Percentiles rank a stretch among this genome's conserved stretches.
Evolutionary conservation across 2,888 invertebrate genomes (phyloP).

Genomic region (Catocala nupta): DNA sequence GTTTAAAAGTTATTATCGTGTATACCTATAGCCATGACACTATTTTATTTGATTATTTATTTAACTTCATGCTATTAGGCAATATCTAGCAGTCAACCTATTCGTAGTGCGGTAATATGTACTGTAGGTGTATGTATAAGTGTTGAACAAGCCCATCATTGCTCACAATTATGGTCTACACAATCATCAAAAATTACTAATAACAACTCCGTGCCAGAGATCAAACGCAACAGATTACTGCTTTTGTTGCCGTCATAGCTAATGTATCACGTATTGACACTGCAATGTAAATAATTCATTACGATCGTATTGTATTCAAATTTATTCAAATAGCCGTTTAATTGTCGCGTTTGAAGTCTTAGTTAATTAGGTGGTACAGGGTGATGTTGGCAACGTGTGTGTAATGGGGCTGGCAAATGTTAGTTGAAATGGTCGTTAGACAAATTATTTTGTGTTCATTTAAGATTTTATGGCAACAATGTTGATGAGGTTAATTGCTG

Average conservation of each 20-base stretch:
- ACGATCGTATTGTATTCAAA: slow-evolving; percentile 56
- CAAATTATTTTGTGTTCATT: slow-evolving; percentile 3
- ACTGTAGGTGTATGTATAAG: neutral
- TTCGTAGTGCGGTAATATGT: too few species aligned
- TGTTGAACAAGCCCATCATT: neutral
- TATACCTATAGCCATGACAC: too few species aligned
- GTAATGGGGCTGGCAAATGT: neutral
- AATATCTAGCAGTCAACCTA: too few species aligned
- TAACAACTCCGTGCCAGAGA: slow-evolving; percentile 34
- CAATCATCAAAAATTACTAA: slow-evolving; percentile 37
- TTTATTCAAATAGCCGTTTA: slow-evolving; percentile 51
- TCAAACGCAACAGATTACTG: slow-evolving; percentile 40
- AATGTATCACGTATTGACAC: slow-evolving; percentile 47
- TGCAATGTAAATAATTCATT: slow-evolving; percentile 54
- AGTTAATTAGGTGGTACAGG: slow-evolving; percentile 1
- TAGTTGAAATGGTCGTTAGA: slow-evolving; percentile 1
- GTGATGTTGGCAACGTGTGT: slow-evolving; percentile 4
- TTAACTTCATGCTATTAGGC: too few species aligned
- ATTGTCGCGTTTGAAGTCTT: slow-evolving; percentile 32
- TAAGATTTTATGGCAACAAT: neutral
- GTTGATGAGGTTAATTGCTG: slow-evolving; percentile 6
- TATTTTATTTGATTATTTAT: too few species aligned
- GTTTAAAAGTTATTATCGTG: too few species aligned
- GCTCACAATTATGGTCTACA: slow-evolving; percentile 13
- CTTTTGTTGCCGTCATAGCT: slow-evolving; percentile 48